phyloP scores from a whole-genome alignment of 2,888 invertebrate genomes.

The Psococerastis gibbosa region DNA sequence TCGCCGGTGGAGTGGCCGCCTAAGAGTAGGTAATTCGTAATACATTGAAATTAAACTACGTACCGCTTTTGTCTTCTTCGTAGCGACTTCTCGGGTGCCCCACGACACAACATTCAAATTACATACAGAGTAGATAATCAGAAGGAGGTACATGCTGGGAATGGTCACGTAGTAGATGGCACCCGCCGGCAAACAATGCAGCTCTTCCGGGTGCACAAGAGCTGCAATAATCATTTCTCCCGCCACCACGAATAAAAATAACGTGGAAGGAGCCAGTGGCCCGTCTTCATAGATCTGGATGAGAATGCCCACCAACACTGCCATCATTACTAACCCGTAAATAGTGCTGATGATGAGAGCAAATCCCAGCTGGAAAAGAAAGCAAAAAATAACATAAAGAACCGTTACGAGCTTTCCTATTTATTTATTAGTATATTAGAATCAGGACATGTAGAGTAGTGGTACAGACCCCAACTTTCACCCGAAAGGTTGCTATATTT shows the following conservation, averaged over 20 bases:
- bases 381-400: constrained; percentile 47
- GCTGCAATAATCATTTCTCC: constrained; percentile 34
- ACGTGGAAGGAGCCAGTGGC: constrained; percentile 57
- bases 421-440: too few species aligned
- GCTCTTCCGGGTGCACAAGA: constrained; percentile 61
- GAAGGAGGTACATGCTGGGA: constrained; percentile 84
- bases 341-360: constrained; percentile 57
- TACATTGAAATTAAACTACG: too few species aligned
- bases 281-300: constrained; percentile 65
- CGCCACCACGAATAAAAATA: constrained; percentile 63
- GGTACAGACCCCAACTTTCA: too few species aligned
- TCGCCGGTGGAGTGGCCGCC: too few species aligned
- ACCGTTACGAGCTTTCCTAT: constrained; percentile 44
- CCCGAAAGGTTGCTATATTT: too few species aligned
- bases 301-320: constrained; percentile 61
- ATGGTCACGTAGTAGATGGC: constrained; percentile 76
- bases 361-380: constrained; percentile 44
- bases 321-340: constrained; percentile 73
- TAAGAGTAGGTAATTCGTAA: too few species aligned
- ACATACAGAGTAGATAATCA: constrained; percentile 80
- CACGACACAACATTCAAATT: constrained; percentile 86
- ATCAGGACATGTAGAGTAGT: too few species aligned
- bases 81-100: constrained; percentile 69
- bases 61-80: constrained; percentile 23
- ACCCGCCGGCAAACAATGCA: constrained; percentile 51